Evolutionary conservation across 1,140 invertebrate species (phyloP).

Genomic region (Adelges cooleyi): DNA sequence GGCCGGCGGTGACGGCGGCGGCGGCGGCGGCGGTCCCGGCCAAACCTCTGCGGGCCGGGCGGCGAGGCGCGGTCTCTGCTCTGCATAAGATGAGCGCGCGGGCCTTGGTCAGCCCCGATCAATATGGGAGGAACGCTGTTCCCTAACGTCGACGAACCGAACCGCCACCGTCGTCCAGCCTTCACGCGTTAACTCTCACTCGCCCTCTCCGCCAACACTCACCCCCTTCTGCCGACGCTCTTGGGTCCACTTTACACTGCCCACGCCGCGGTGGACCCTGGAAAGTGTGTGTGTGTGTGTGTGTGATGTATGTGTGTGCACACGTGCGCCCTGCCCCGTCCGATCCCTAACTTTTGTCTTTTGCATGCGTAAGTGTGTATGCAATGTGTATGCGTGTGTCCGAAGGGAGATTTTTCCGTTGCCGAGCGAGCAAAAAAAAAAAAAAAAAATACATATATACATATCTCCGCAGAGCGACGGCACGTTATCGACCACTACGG

Average conservation of each 20-base stretch:
- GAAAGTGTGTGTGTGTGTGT: not conserved
- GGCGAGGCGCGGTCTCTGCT: constrained; percentile 26
- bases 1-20: not conserved
- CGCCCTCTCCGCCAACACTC: not conserved
- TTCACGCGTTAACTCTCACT: not conserved
- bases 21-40: constrained; percentile 14
- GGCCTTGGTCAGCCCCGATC: constrained; percentile 28
- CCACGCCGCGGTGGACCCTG: constrained; percentile 10
- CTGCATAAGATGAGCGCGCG: constrained; percentile 28
- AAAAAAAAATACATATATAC: not conserved
- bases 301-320: not conserved
- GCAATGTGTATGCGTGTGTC: constrained; percentile 2
- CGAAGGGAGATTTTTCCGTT: constrained; percentile 24
- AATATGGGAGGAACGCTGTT: constrained; percentile 27
- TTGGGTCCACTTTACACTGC: constrained; percentile 26
- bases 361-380: constrained; percentile 20
- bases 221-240: constrained; percentile 5
- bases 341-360: constrained; percentile 28
- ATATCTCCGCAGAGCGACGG: not conserved
- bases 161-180: not conserved
- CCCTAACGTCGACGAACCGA: constrained; percentile 29
- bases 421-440: constrained; percentile 9
- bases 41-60: constrained; percentile 17
- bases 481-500: constrained; percentile 10
- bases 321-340: not conserved